Percentiles rank a stretch among this genome's conserved stretches.
phyloP scores from a whole-genome alignment of 2,888 invertebrate species.

The Thysanoteuthis rhombus region DNA sequence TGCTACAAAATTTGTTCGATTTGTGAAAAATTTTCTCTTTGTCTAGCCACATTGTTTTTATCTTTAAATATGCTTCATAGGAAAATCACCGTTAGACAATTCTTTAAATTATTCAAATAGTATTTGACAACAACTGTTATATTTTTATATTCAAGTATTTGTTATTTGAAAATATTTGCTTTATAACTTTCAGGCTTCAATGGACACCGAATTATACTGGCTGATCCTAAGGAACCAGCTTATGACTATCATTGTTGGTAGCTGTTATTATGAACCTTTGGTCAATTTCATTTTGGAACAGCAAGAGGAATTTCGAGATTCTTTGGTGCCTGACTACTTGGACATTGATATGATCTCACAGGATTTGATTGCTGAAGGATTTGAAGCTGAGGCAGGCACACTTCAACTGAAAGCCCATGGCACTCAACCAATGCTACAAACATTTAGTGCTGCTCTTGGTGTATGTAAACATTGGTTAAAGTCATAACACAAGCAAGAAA shows the following conservation, averaged over 20 bases:
- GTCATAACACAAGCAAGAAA: constrained; percentile 33
- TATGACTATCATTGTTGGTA: constrained; percentile 48
- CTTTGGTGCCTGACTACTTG: constrained; percentile 41
- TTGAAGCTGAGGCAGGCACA: constrained; percentile 59
- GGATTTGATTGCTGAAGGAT: constrained; percentile 53
- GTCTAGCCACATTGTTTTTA: too few relatives aligned
- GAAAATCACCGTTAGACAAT: too few relatives aligned
- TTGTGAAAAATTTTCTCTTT: too few relatives aligned
- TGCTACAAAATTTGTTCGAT: background rate
- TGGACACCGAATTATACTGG: constrained; percentile 50
- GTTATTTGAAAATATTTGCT: background rate
- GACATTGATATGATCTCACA: constrained; percentile 48
- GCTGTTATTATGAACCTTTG: constrained; percentile 46
- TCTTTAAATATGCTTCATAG: too few relatives aligned
- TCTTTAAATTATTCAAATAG: too few relatives aligned
- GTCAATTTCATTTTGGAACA: constrained; percentile 49
- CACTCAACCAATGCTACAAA: constrained; percentile 55
- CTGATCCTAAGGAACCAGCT: constrained; percentile 54
- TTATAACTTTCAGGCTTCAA: background rate
- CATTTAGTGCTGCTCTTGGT: constrained; percentile 57
- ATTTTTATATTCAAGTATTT: background rate
- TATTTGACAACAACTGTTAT: too few relatives aligned
- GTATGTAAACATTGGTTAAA: constrained; percentile 54
- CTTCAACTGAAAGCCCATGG: constrained; percentile 55
- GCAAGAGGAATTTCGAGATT: constrained; percentile 41